Base-by-base conservation (phyloP, 1,140 invertebrate genomes). In the Augochlora pura region DNA sequence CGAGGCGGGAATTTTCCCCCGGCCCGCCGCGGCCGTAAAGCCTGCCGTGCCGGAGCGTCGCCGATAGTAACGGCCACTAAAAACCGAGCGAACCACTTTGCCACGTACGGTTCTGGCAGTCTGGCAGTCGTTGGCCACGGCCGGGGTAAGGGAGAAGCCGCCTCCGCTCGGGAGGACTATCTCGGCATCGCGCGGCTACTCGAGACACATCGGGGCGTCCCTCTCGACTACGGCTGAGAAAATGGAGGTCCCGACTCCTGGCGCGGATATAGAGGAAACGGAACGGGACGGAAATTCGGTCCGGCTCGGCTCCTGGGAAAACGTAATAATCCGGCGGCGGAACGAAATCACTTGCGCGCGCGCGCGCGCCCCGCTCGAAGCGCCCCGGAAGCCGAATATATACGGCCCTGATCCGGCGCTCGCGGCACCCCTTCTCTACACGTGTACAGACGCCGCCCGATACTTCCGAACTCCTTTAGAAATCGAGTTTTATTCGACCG, bases 61-160 rank as follows among this genome's bases (percentile, higher is more conserved):
- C 39, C 77, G 70, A 74, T 74, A 49, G 63, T 79, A 73, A 79
- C 70, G 62, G 42, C 52, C 77, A 74, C 77, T 79, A 74, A 79
- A 79, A 74, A 65, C 49, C 77, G 70, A 74, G n/a, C 49, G 69
- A 60, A 64, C 63, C 77, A 73, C 77, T 79, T 70, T 63, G 70
- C 63, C 68, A 66, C 70, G 69, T 79, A 74, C 70, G 70, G 42
- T 71, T 54, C 76, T 59, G 77, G 67, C 59, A 63, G 66, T 63
- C 76, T 32, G 32, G 32, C 32, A 32, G 32, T 32, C 32, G 32
- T 32, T 32, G 32, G 32, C 32, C 1, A 4, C 32, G 4, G 32
- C 32, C 32, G 32, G 32, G 32, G 32, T n/a, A n/a, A n/a, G n/a
- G n/a, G n/a, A n/a, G n/a, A n/a, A n/a, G n/a, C n/a, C n/a, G n/a